These are phyloP conservation scores for Scomberomorus guttatus DNA, from an alignment of 2,797 vertebrate species.

Conservation along the genomic window DNA sequence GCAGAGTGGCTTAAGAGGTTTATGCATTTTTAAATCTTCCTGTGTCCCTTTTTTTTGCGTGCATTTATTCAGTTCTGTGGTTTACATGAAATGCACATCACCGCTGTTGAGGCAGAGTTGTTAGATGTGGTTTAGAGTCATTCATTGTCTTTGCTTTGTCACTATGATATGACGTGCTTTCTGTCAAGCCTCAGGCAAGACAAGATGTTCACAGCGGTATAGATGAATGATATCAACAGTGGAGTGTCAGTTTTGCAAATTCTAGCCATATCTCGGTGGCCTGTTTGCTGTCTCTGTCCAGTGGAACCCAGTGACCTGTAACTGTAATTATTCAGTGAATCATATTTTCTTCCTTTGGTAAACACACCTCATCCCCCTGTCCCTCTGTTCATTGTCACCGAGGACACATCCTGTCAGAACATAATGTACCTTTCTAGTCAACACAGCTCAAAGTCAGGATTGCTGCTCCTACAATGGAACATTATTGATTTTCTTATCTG, in stretches of 20 bases:
- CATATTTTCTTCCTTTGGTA: not conserved
- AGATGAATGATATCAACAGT: conserved; percentile 34
- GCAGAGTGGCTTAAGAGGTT: conserved; percentile 77
- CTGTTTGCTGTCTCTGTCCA: not conserved
- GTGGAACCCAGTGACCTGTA: not conserved
- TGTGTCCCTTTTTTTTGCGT: conserved; percentile 45
- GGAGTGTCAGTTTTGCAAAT: conserved; percentile 38
- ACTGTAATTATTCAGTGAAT: conserved; percentile 45
- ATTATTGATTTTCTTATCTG: conserved; percentile 76
- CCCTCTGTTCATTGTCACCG: conserved; percentile 17
- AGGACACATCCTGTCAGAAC: conserved; percentile 31
- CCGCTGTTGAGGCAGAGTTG: conserved; percentile 16
- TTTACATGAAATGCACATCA: conserved; percentile 58
- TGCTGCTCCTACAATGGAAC: conserved; percentile 34
- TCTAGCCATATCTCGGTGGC: not conserved
- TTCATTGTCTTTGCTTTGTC: conserved; percentile 50
- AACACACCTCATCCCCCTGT: conserved; percentile 5
- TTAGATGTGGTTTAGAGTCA: conserved; percentile 36
- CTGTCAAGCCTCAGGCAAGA: conserved; percentile 47
- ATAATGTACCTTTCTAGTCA: conserved; percentile 28
- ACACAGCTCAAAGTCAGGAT: conserved; percentile 33
- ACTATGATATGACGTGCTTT: conserved; percentile 24
- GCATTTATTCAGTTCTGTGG: conserved; percentile 53
- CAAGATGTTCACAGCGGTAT: conserved; percentile 39
- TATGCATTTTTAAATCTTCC: conserved; percentile 81